Base-by-base conservation (phyloP, 2,113 vertebrate species). In the Oreamnos americanus region DNA sequence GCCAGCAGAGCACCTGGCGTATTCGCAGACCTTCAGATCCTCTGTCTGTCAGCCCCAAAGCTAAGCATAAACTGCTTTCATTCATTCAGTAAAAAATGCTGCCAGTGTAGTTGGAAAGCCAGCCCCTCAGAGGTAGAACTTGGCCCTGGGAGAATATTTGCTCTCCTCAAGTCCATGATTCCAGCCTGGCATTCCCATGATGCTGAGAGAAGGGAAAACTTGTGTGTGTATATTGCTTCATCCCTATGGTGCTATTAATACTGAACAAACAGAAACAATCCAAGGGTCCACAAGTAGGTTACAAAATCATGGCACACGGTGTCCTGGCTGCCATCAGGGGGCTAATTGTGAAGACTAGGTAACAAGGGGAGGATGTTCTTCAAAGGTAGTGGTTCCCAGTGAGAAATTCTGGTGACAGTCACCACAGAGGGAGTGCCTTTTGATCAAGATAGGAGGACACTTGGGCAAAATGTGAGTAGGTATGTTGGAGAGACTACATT, bases 221-320 rank as follows among this genome's bases (percentile, higher is more conserved):
- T 16, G 1, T 0, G 5, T 17, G 16, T 30, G 3, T 47, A 4
- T 25, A 6, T 4, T 5, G 33, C 28, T 33, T 51, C 9, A 16
- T n/a, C 87, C 76, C 60, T 45, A 7, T 13, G 2, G 6, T 79
- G 84, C 85, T 76, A 1, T 71, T 36, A n/a, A 33, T 11, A 36
- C 0, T 15, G 33, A 58, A 95, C 62, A 81, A 49, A 26, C 3
- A 67, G 90, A 57, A 57, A 64, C 39, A 36, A 19, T 13, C 10
- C 28, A 39, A 45, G 7, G 30, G 83, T 28, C 91, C 15, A 16
- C 28, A 30, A 71, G 15, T 9, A 21, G 64, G 45, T 49, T 67
- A 67, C 21, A 81, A 47, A 96, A 9, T 16, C 57, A 15, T 2
- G 36, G 55, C 7, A 5, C 13, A 1, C 1, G 4, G 25, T 45